Evolutionary conservation across 1,140 invertebrate genomes (phyloP).

Genomic region (Drosophila gunungcola): DNA sequence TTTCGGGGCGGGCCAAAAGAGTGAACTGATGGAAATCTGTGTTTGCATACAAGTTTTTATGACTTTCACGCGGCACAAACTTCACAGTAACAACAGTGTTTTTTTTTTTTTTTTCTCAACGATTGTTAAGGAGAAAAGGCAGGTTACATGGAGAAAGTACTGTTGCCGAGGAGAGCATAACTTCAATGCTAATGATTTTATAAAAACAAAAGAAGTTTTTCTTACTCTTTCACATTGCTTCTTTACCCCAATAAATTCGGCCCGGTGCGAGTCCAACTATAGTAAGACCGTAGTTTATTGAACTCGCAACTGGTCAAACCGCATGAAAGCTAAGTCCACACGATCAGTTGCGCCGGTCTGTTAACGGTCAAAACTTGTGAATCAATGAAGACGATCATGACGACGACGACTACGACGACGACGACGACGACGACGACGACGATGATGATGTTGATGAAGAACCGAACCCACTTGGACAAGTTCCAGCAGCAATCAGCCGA

Average conservation of each 20-base stretch:
- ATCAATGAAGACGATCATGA: conserved; percentile 12
- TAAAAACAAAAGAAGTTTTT: conserved; percentile 48
- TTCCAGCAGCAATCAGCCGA: conserved; percentile 33
- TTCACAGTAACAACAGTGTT: conserved; percentile 9
- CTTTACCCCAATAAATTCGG: background rate
- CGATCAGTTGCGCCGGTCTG: conserved; percentile 9
- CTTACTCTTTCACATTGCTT: conserved; percentile 10
- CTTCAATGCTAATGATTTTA: conserved; percentile 22
- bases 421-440: background rate
- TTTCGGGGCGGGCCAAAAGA: conserved; percentile 24
- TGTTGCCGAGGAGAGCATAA: conserved; percentile 2
- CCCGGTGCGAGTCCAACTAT: conserved; percentile 13
- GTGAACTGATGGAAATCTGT: conserved; percentile 33
- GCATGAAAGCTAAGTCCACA: conserved; percentile 35
- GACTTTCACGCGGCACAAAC: conserved; percentile 50
- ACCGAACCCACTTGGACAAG: conserved; percentile 53
- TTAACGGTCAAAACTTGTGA: conserved; percentile 55
- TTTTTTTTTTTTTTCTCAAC: conserved; percentile 14
- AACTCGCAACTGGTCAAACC: conserved; percentile 53
- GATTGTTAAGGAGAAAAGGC: conserved; percentile 22
- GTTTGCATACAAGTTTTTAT: conserved; percentile 28
- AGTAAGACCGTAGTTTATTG: conserved; percentile 49
- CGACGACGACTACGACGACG: background rate
- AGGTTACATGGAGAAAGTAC: conserved; percentile 36
- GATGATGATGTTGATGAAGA: conserved; percentile 26